Evolutionary conservation across 2,888 invertebrate genomes (phyloP), one percentile per base, ranked within the genome.

Genomic region (Timandra comae): DNA sequence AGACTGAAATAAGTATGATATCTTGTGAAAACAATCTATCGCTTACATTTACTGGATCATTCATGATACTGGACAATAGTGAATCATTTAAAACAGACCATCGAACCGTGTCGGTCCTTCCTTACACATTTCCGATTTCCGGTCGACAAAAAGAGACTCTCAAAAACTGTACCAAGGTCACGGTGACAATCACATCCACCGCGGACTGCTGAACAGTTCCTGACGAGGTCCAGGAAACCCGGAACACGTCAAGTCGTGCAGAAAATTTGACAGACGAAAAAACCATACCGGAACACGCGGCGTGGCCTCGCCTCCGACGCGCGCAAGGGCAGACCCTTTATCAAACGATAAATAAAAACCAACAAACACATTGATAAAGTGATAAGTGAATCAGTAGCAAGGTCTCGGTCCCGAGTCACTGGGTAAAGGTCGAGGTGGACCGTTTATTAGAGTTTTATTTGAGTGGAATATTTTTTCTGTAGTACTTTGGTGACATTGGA

Each of bases 301-400:
- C 11, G 9, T 41, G 57, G 50, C 71, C 80, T 79, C 63, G 67
- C 54, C n/a, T n/a, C 32, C 40, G 49, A 63, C 63, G 54, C 41
- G 28, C 27, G 35, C 76, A 71, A 81, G 81, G 81, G 56, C 72
- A 61, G 46, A 63, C 77, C 82, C 80, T 80, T 76, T 76, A 79
- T 80, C 76, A 54, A 31, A 32, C 52, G 72, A 75, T 76, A 75
- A 72, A 65, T 33, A 59, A 66, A 63, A 59, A 63, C 61, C 63
- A 66, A 67, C 60, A 63, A 48, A 44, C 16, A 16, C 24, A 24
- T 54, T 66, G 77, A 78, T 70, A 78, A 67, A 46, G 50, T 48
- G 57, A 56, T 63, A 63, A 63, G 36, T 50, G 47, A 62, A 60
- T 56, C 59, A 60, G 60, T 49, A 49, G 54, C 77, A 75, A 77